These are phyloP conservation scores for Bos javanicus DNA, from an alignment of 2,113 vertebrate genomes.

Conservation along the genomic window DNA sequence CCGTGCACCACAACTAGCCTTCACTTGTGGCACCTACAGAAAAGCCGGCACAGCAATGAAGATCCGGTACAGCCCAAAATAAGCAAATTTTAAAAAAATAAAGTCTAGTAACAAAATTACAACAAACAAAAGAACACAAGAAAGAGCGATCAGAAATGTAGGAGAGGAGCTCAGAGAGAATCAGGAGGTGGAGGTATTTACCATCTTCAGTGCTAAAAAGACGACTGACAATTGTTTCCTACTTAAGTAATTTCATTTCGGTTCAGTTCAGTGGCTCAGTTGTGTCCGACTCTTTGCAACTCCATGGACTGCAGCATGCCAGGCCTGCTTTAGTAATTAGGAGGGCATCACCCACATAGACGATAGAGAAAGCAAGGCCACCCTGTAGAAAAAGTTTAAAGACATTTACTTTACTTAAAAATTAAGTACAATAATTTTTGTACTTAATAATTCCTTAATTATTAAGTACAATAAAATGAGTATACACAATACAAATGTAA, in stretches of 20 bases:
- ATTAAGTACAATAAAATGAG: not conserved
- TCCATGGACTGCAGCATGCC: not conserved
- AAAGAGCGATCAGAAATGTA: not conserved
- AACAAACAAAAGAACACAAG: not conserved
- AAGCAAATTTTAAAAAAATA: not conserved
- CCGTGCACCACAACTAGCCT: not conserved
- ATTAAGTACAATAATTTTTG: not conserved
- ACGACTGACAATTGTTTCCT: not conserved
- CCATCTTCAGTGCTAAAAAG: not conserved
- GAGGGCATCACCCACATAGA: not conserved
- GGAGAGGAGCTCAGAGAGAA: not conserved
- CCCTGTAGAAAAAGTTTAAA: not conserved
- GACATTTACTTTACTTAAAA: not conserved
- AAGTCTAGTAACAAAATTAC: not conserved
- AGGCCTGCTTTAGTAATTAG: not conserved
- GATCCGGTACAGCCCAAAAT: not conserved
- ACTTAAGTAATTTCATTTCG: not conserved
- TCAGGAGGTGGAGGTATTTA: not conserved
- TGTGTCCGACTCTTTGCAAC: accelerated
- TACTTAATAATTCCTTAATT: not conserved
- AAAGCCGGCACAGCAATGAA: not conserved
- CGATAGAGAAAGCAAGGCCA: not conserved
- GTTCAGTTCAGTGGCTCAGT: not conserved
- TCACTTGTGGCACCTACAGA: not conserved
- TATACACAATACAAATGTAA: not conserved